Conservation (phyloP, 2,888 invertebrate species). For the Macroteleia sp. region DNA sequence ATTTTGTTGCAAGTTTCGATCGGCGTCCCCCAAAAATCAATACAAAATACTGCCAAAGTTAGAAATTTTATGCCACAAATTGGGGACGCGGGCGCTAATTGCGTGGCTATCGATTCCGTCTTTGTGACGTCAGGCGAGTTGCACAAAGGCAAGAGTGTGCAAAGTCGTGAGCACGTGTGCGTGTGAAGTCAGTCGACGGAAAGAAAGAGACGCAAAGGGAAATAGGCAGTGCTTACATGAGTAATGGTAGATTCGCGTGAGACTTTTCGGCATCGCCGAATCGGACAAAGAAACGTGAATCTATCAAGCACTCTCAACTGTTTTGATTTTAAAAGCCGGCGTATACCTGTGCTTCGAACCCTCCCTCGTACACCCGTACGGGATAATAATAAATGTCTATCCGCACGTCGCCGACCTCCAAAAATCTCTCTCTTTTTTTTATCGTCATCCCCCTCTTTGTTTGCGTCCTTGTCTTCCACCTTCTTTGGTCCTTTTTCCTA, state of each 20-base stretch:
- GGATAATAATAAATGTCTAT: slow-evolving; percentile 65
- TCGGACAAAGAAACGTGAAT: slow-evolving; percentile 68
- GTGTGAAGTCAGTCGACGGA: slow-evolving; percentile 11
- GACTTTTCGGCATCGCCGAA: slow-evolving; percentile 69
- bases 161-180: slow-evolving; percentile 50
- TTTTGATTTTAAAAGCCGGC: slow-evolving; percentile 60
- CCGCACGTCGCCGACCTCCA: slow-evolving; percentile 38
- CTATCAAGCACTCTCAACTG: slow-evolving; percentile 68
- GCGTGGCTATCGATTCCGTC: slow-evolving; percentile 28
- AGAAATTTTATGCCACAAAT: slow-evolving; percentile 7
- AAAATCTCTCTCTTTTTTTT: slow-evolving; percentile 46
- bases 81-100: slow-evolving; percentile 22
- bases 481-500: slow-evolving; percentile 43
- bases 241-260: slow-evolving; percentile 73
- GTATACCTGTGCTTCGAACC: slow-evolving; percentile 63
- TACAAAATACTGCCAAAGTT: slow-evolving; percentile 27
- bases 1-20: too few species aligned
- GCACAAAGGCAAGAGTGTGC: slow-evolving; percentile 44
- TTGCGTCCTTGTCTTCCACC: slow-evolving; percentile 19
- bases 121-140: slow-evolving; percentile 23
- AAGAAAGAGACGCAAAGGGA: slow-evolving; percentile 10
- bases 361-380: slow-evolving; percentile 67
- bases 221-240: slow-evolving; percentile 62
- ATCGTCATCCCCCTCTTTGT: slow-evolving; percentile 23
- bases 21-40: slow-evolving; percentile 21